phyloP scores from a whole-genome alignment of 2,888 invertebrate species.

The Automeris io region DNA sequence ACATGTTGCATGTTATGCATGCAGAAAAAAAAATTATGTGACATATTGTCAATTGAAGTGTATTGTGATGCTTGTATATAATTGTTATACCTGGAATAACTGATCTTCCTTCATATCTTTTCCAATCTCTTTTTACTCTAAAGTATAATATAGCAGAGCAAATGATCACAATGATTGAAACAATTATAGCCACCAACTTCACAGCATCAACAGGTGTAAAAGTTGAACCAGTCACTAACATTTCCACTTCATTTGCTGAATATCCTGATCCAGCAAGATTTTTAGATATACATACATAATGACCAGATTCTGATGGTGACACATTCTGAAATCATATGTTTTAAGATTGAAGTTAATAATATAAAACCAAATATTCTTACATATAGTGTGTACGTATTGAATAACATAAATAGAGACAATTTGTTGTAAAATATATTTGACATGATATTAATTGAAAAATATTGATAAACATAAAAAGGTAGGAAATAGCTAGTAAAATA shows the following conservation, averaged over 20 bases:
- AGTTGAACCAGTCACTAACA: constrained; percentile 72
- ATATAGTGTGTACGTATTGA: not conserved
- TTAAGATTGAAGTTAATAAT: not conserved
- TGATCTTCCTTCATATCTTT: constrained; percentile 54
- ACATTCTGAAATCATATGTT: constrained; percentile 63
- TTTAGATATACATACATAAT: constrained; percentile 80
- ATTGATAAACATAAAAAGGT: too few relatives aligned
- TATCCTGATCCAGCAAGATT: constrained; percentile 70
- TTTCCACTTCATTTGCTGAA: constrained; percentile 75
- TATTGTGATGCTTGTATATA: too few relatives aligned
- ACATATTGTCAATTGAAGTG: too few relatives aligned
- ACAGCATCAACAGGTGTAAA: constrained; percentile 61
- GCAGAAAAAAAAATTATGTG: too few relatives aligned
- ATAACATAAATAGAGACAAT: too few relatives aligned
- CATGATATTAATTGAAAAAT: too few relatives aligned
- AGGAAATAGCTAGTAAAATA: too few relatives aligned
- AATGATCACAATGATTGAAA: constrained; percentile 63
- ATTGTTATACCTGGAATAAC: constrained; percentile 52
- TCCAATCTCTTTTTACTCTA: constrained; percentile 59
- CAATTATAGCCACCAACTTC: constrained; percentile 61
- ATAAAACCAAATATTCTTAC: constrained; percentile 23
- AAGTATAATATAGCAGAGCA: constrained; percentile 61
- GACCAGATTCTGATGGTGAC: constrained; percentile 78
- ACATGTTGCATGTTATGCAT: too few relatives aligned
- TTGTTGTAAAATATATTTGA: too few relatives aligned